phyloP scores from a whole-genome alignment of 2,113 vertebrate species.

The Spea multiplicata region DNA sequence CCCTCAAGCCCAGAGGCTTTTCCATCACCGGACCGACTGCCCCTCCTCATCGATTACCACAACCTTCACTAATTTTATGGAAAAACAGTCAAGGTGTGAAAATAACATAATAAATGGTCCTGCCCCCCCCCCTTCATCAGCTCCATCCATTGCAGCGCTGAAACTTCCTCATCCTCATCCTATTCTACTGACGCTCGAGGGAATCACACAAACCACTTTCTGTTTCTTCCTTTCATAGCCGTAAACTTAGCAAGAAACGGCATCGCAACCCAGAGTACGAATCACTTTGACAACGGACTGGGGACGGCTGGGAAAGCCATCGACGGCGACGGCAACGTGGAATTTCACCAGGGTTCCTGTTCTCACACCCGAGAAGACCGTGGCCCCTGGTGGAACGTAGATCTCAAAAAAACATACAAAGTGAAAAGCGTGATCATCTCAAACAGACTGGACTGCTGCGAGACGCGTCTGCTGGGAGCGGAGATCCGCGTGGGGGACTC shows the following conservation, averaged over 20 bases:
- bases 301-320: neutral
- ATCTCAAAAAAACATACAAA: constrained; percentile 18
- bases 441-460: neutral
- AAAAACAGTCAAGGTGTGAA: too few relatives aligned
- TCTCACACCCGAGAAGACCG: constrained; percentile 7
- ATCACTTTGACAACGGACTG: too few relatives aligned
- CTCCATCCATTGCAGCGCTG: too few relatives aligned
- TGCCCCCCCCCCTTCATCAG: too few relatives aligned
- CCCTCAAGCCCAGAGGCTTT: too few relatives aligned
- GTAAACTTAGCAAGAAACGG: neutral
- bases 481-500: constrained; percentile 11
- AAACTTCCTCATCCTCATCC: too few relatives aligned
- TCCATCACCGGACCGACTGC: too few relatives aligned
- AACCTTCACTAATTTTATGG: too few relatives aligned
- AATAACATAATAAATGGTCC: too few relatives aligned
- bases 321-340: neutral
- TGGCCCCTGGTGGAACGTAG: constrained; percentile 17
- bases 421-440: constrained; percentile 18
- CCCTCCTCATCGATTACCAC: too few relatives aligned
- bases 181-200: too few relatives aligned
- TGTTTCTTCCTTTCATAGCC: neutral
- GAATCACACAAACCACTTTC: too few relatives aligned
- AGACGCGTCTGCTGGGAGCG: neutral
- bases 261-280: neutral
- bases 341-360: constrained; percentile 11